Conservation (phyloP, 2,797 vertebrate species). For the Chelon labrosus region DNA sequence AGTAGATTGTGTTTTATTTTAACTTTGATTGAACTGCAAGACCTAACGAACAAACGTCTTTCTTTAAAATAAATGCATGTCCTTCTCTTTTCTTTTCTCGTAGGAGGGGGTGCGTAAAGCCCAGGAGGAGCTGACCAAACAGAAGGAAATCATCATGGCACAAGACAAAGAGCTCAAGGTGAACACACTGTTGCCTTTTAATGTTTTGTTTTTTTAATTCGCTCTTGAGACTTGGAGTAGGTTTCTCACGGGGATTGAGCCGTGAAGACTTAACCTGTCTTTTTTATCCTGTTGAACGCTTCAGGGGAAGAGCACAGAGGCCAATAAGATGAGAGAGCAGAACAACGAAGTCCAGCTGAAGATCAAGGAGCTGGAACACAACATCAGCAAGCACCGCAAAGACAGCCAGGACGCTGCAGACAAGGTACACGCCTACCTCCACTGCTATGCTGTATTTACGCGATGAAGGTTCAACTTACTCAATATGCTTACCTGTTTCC, state of each 20-base stretch:
- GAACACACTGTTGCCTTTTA: neutral
- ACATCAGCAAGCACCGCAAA: constrained; percentile 89
- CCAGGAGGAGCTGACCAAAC: constrained; percentile 88
- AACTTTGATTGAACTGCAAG: too few relatives aligned
- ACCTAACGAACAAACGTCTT: too few relatives aligned
- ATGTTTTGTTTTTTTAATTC: neutral
- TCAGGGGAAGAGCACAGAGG: constrained; percentile 85
- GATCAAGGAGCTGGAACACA: constrained; percentile 92
- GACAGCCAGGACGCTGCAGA: constrained; percentile 88
- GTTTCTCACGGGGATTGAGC: neutral
- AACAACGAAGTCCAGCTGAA: constrained; percentile 92
- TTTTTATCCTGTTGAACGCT: constrained; percentile 4
- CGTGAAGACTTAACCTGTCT: neutral
- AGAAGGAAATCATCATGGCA: constrained; percentile 89
- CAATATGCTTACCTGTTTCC: neutral
- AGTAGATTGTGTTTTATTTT: too few relatives aligned
- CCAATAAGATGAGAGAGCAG: constrained; percentile 83
- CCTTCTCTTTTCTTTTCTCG: neutral
- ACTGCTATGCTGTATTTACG: too few relatives aligned
- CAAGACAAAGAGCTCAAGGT: constrained; percentile 91
- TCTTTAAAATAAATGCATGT: too few relatives aligned
- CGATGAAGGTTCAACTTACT: neutral
- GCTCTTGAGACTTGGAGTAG: neutral
- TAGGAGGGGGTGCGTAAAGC: constrained; percentile 90
- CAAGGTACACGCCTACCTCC: constrained; percentile 59